A percentile compares a stretch with the other conserved stretches of the same genome.
Conservation (phyloP, 1,140 invertebrate genomes). For the Calosoma granatense region DNA sequence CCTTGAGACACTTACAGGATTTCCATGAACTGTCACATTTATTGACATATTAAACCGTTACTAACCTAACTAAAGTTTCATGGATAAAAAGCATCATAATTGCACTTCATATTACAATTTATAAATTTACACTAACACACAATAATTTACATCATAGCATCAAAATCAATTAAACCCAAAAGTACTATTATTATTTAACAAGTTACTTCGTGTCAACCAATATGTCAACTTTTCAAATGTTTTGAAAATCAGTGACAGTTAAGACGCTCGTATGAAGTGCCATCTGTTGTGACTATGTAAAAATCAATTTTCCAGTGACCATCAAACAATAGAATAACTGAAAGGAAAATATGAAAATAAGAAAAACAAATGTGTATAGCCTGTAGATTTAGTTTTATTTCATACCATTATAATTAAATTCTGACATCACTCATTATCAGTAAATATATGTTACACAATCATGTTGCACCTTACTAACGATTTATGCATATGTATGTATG, state of each 20-base stretch:
- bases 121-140: neutral
- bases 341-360: neutral
- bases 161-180: no score
- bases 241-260: neutral
- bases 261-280: no score
- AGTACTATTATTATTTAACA: no score
- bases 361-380: neutral
- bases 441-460: neutral
- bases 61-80: no score
- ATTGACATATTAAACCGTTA: constrained; percentile 37
- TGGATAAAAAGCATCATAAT: no score
- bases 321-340: no score
- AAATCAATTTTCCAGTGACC: neutral
- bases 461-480: neutral
- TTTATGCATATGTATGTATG: neutral
- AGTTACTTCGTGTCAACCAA: no score
- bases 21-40: constrained; percentile 41
- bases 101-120: neutral
- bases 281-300: neutral
- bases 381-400: neutral
- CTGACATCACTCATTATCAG: neutral
- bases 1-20: constrained; percentile 35
- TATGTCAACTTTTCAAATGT: neutral
- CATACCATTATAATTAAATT: neutral
- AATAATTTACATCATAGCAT: no score